Conservation (phyloP, 2,888 invertebrate species). For the Kryphioiulus occultus region DNA sequence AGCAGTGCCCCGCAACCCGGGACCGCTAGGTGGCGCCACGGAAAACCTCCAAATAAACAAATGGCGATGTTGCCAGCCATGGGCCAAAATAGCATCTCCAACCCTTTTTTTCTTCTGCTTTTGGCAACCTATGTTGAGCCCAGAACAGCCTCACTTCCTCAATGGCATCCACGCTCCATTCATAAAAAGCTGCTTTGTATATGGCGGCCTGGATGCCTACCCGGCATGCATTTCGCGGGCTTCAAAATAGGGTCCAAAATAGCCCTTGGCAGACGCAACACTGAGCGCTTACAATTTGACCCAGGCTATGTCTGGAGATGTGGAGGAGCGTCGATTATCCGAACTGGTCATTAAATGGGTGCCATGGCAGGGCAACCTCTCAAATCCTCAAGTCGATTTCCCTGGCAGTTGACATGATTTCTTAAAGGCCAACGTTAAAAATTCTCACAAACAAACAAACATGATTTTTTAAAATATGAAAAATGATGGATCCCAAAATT, state of each 20-base stretch:
- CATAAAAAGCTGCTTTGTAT: slow-evolving; percentile 17
- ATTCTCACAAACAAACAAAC: no score
- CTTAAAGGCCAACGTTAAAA: no score
- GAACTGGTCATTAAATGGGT: not conserved
- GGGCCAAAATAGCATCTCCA: not conserved
- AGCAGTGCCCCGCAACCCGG: not conserved
- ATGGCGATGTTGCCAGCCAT: not conserved
- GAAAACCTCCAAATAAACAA: not conserved
- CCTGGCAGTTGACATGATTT: no score
- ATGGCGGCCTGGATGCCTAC: not conserved
- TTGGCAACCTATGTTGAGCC: not conserved
- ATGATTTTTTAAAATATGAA: no score
- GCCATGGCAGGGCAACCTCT: no score
- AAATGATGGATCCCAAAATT: no score
- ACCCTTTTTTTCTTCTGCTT: not conserved
- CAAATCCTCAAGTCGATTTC: no score
- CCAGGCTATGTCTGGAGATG: not conserved
- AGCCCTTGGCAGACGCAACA: slow-evolving; percentile 8
- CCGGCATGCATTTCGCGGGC: not conserved
- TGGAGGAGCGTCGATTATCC: not conserved
- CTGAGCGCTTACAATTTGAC: not conserved
- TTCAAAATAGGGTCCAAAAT: not conserved
- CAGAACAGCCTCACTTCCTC: slow-evolving; percentile 9
- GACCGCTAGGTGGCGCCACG: not conserved
- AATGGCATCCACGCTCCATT: slow-evolving; percentile 16